A percentile compares a stretch with the other conserved stretches of the same genome.
These are phyloP conservation scores for Spialia ferax DNA, from an alignment of 2,888 invertebrate genomes.

Conservation along the genomic window DNA sequence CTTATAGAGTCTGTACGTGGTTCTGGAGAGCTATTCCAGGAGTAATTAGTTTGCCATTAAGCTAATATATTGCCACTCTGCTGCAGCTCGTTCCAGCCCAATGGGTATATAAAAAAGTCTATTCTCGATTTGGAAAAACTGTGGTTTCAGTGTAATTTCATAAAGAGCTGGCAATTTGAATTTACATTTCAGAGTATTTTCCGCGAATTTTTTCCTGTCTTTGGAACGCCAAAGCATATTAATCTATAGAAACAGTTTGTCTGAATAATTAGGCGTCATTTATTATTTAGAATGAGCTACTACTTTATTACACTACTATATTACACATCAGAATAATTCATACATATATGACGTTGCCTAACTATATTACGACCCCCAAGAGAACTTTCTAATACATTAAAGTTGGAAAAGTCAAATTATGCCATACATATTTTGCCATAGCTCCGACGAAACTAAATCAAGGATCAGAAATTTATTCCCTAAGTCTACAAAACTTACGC, in stretches of 20 bases:
- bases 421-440: conserved; percentile 30
- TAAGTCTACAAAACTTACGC: conserved; percentile 39
- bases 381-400: conserved; percentile 31
- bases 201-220: background rate
- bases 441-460: conserved; percentile 37
- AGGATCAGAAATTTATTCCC: conserved; percentile 40
- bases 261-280: background rate
- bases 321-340: background rate
- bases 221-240: too few species aligned
- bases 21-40: conserved; percentile 68
- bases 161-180: conserved; percentile 57
- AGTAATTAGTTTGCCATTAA: conserved; percentile 80
- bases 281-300: background rate
- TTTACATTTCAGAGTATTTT: conserved; percentile 38
- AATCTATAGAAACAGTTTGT: too few species aligned
- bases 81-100: conserved; percentile 58
- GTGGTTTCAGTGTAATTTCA: conserved; percentile 48
- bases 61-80: conserved; percentile 72
- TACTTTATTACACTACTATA: background rate
- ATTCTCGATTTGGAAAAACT: conserved; percentile 56
- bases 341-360: background rate
- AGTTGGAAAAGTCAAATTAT: conserved; percentile 34
- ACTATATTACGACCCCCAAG: background rate
- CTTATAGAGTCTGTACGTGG: conserved; percentile 73
- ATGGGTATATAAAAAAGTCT: conserved; percentile 61